Percentiles rank a stretch among this genome's conserved stretches.
Evolutionary conservation across 2,888 invertebrate species (phyloP).

Genomic region (Drosophila mayaguana): DNA sequence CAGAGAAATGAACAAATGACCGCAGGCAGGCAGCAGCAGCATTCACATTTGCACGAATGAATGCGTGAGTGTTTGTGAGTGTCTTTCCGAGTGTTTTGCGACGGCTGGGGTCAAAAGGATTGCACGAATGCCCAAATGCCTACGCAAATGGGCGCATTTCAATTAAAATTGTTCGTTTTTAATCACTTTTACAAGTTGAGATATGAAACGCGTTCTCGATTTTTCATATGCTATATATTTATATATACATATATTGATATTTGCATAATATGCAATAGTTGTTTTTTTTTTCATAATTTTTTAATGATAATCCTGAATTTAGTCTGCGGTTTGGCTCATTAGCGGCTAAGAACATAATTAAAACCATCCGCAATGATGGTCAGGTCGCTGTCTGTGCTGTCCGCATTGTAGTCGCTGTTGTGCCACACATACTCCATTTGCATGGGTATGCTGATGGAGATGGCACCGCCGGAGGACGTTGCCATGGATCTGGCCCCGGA

Average conservation of each 20-base stretch:
- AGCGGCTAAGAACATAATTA: constrained; percentile 32
- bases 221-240: background rate
- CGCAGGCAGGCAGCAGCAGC: constrained; percentile 41
- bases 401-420: constrained; percentile 36
- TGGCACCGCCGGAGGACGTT: constrained; percentile 7
- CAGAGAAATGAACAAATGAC: constrained; percentile 57
- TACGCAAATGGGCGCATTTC: constrained; percentile 78
- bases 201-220: background rate
- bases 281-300: constrained; percentile 16
- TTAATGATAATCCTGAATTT: constrained; percentile 33
- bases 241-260: background rate
- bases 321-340: background rate
- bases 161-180: constrained; percentile 81
- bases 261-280: background rate
- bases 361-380: constrained; percentile 63
- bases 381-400: constrained; percentile 61
- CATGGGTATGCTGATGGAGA: constrained; percentile 57
- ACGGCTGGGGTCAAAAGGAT: background rate
- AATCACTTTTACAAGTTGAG: constrained; percentile 71
- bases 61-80: constrained; percentile 51
- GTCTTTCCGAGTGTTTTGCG: constrained; percentile 10
- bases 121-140: constrained; percentile 68
- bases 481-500: constrained; percentile 14
- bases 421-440: constrained; percentile 54
- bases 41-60: constrained; percentile 31